Conservation (phyloP, 2,797 vertebrate species). For the Enoplosus armatus region DNA sequence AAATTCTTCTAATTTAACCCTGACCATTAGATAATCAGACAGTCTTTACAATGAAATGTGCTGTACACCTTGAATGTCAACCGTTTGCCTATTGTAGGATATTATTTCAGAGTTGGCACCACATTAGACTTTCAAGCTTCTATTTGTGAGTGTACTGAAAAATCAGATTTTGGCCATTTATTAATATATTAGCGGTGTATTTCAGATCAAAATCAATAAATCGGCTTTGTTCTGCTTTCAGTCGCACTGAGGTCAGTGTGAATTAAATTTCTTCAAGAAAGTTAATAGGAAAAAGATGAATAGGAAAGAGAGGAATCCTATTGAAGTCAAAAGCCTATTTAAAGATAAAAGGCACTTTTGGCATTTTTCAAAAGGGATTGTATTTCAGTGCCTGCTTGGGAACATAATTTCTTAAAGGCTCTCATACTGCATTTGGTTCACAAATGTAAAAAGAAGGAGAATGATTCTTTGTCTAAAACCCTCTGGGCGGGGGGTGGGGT, state of each 20-base stretch:
- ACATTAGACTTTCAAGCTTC: background rate
- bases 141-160: slow-evolving; percentile 3
- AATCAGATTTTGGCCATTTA: slow-evolving; percentile 18
- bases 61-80: background rate
- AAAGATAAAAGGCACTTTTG: slow-evolving; percentile 61
- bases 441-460: slow-evolving; percentile 42
- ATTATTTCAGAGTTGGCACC: background rate
- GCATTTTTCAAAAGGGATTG: slow-evolving; percentile 60
- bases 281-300: slow-evolving; percentile 27
- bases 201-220: slow-evolving; percentile 46
- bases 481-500: slow-evolving; percentile 23
- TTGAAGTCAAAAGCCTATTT: slow-evolving; percentile 65
- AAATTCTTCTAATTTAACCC: background rate
- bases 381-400: slow-evolving; percentile 53
- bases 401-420: slow-evolving; percentile 57
- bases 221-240: slow-evolving; percentile 34
- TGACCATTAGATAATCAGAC: background rate
- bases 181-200: slow-evolving; percentile 11
- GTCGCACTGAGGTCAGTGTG: slow-evolving; percentile 34
- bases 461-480: slow-evolving; percentile 36
- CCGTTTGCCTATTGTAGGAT: background rate
- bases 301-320: slow-evolving; percentile 36
- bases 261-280: slow-evolving; percentile 50
- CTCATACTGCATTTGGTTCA: slow-evolving; percentile 47
- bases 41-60: background rate